Evolutionary conservation across 1,140 invertebrate species (phyloP).

Genomic region (Telenomus remus): DNA sequence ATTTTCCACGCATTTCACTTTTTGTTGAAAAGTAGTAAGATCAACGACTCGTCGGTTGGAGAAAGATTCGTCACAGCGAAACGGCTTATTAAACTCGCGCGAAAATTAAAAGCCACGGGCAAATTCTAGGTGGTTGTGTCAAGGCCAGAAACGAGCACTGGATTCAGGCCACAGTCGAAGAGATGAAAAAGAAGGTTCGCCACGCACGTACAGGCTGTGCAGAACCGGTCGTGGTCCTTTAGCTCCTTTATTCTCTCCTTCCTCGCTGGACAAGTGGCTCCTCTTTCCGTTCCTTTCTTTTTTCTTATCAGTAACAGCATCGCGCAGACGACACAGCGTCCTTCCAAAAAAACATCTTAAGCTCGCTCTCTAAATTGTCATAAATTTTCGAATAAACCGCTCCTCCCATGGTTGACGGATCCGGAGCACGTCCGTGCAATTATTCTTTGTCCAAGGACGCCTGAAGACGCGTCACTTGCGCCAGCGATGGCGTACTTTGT

Average conservation of each 20-base stretch:
- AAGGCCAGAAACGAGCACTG: conserved; percentile 51
- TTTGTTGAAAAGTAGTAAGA: too few species aligned
- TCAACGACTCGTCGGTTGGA: too few species aligned
- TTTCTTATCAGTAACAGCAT: background rate
- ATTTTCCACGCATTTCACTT: too few species aligned
- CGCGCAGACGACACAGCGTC: background rate
- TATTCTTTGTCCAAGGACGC: conserved; percentile 52
- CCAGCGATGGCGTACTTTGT: conserved; percentile 39
- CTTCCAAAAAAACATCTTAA: background rate
- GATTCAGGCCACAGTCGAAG: conserved; percentile 41
- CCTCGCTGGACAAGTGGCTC: background rate
- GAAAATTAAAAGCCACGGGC: conserved; percentile 41
- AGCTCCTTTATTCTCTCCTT: conserved; percentile 3
- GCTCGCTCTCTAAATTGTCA: too few species aligned
- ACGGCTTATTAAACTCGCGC: conserved; percentile 23
- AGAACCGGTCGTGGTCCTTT: conserved; percentile 46
- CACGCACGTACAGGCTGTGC: conserved; percentile 38
- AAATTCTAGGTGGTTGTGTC: conserved; percentile 56
- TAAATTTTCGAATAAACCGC: background rate
- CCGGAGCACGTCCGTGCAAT: conserved; percentile 45
- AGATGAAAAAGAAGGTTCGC: conserved; percentile 39
- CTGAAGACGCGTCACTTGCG: conserved; percentile 45
- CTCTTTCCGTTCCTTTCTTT: background rate
- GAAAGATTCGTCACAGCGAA: conserved; percentile 23
- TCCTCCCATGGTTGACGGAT: conserved; percentile 25